A percentile compares a stretch with the other conserved stretches of the same genome.
Conservation (phyloP, 1,140 invertebrate genomes). For the Calycopis cecrops region DNA sequence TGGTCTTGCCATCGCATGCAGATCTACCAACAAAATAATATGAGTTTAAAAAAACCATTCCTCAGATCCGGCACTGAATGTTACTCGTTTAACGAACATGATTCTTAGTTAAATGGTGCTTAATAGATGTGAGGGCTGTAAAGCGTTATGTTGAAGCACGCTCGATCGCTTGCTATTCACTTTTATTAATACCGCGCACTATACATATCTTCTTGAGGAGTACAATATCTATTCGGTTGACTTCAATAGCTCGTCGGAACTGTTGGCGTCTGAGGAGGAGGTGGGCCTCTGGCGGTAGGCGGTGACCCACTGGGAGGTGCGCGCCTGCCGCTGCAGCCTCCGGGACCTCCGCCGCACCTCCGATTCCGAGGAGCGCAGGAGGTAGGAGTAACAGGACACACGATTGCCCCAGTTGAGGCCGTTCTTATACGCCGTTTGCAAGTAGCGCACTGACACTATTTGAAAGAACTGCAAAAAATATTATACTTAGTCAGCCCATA, state of each 20-base stretch:
- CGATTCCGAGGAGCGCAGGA: constrained; percentile 45
- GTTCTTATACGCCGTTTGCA: constrained; percentile 59
- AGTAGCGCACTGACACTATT: constrained; percentile 52
- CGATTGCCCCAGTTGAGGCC: constrained; percentile 53
- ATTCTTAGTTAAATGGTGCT: no score
- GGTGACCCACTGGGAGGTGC: constrained; percentile 56
- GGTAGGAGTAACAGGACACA: constrained; percentile 48
- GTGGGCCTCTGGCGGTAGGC: constrained; percentile 33
- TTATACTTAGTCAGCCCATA: no score
- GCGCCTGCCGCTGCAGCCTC: constrained; percentile 37
- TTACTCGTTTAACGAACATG: no score
- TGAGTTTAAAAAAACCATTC: no score
- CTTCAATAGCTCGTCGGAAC: constrained; percentile 57
- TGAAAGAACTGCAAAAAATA: constrained; percentile 44
- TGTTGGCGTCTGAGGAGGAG: constrained; percentile 47
- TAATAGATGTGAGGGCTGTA: no score
- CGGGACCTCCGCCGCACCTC: constrained; percentile 26
- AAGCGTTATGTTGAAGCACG: no score
- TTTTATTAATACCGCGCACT: no score
- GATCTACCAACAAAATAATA: no score
- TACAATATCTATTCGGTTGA: constrained; percentile 20
- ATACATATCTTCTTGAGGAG: no score
- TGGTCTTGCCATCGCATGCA: no score
- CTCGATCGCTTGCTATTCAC: no score
- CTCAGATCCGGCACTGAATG: no score